phyloP scores from a whole-genome alignment of 2,113 vertebrate species.

The Pao palembangensis region DNA sequence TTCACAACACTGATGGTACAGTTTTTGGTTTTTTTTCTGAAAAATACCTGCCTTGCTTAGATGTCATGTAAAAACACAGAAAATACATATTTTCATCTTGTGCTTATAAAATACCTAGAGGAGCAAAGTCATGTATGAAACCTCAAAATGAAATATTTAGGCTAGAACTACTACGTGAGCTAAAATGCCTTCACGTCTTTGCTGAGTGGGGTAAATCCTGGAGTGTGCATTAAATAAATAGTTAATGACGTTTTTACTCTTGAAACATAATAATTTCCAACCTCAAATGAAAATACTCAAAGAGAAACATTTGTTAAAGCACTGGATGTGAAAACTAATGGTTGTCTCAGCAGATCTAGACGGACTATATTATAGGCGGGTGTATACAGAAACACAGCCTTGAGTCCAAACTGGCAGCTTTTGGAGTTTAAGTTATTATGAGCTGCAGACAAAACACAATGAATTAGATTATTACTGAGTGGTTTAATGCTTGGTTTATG shows the following conservation, averaged over 20 bases:
- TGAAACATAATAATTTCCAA: slow-evolving; percentile 15
- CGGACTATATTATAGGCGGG: slow-evolving; percentile 49
- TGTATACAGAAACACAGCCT: slow-evolving; percentile 31
- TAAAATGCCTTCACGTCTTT: slow-evolving; percentile 10
- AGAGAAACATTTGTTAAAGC: slow-evolving; percentile 37
- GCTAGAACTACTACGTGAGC: slow-evolving; percentile 27
- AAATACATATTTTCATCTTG: slow-evolving; percentile 51
- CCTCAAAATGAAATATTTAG: slow-evolving; percentile 58
- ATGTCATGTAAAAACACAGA: slow-evolving; percentile 13
- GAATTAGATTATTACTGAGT: no score
- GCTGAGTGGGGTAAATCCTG: no score
- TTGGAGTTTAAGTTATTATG: slow-evolving; percentile 52
- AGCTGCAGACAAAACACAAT: slow-evolving; percentile 37
- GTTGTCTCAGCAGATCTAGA: slow-evolving; percentile 34
- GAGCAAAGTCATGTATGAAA: slow-evolving; percentile 49
- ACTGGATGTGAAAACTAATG: slow-evolving; percentile 28
- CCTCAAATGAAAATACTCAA: slow-evolving; percentile 33
- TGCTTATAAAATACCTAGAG: slow-evolving; percentile 43
- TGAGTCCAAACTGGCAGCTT: slow-evolving; percentile 33
- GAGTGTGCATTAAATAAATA: neutral
- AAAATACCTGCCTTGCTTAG: slow-evolving; percentile 10
- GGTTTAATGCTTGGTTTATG: no score
- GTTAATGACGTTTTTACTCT: slow-evolving; percentile 2
- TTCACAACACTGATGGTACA: slow-evolving; percentile 23
- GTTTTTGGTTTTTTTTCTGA: slow-evolving; percentile 18